These are phyloP conservation scores for Seriola dumerili DNA, from an alignment of 2,113 vertebrate genomes.

Conservation along the genomic window DNA sequence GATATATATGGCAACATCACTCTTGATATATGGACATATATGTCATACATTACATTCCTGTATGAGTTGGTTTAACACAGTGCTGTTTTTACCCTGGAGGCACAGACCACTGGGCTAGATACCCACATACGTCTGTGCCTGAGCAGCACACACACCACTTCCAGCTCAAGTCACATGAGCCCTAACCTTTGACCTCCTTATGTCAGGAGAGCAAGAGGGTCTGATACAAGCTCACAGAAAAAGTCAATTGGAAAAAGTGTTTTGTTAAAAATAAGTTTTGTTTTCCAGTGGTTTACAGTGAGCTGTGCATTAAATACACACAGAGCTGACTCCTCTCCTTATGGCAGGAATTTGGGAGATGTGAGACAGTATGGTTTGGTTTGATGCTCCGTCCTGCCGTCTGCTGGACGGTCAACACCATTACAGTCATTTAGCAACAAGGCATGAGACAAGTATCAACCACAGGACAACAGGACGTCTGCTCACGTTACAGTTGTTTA, in stretches of 20 bases:
- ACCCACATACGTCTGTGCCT: no score
- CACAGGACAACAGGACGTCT: neutral
- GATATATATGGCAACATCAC: no score
- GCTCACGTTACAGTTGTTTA: no score
- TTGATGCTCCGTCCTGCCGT: conserved; percentile 11
- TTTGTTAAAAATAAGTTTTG: neutral
- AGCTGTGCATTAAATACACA: neutral
- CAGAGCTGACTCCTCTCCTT: neutral
- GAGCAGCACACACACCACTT: neutral
- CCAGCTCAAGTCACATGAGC: neutral
- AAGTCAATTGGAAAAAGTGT: neutral
- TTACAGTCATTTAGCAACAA: neutral
- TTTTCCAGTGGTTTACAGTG: neutral
- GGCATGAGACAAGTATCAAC: neutral
- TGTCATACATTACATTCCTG: no score
- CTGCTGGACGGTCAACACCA: conserved; percentile 38
- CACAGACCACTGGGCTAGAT: no score
- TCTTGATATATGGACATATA: no score
- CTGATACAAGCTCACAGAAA: neutral
- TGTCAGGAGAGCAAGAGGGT: neutral
- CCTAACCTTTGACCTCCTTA: neutral
- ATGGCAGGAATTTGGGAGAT: neutral
- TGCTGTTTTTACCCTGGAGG: no score
- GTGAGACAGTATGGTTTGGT: neutral
- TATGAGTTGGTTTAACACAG: no score